Percentiles rank a stretch among this genome's conserved stretches.
These are phyloP conservation scores for Centrocercus urophasianus DNA, from an alignment of 2,113 vertebrate species.

Conservation along the genomic window DNA sequence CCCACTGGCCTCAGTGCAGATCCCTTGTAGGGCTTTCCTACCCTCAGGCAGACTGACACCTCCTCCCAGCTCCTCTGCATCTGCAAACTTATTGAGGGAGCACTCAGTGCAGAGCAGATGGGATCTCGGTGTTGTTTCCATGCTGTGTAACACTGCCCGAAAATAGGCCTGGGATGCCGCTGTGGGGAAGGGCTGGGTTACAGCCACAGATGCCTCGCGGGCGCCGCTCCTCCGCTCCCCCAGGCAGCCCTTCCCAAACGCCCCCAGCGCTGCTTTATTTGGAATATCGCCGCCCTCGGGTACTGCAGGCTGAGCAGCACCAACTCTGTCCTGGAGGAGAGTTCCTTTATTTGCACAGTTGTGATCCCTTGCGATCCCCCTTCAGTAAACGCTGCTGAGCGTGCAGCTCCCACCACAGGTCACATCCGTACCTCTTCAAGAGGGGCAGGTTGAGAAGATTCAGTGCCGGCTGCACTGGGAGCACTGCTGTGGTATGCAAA, in stretches of 20 bases:
- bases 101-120: neutral
- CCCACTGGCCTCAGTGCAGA: too few species aligned
- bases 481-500: accelerated
- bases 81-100: neutral
- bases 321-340: neutral
- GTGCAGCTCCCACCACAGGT: neutral
- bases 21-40: too few species aligned
- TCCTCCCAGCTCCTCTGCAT: neutral
- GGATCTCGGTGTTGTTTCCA: accelerated
- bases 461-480: accelerated
- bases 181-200: neutral
- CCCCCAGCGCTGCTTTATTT: neutral
- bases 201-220: neutral
- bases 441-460: neutral
- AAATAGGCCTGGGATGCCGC: neutral
- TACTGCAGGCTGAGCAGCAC: neutral
- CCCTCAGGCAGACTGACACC: too few species aligned
- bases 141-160: neutral
- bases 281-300: neutral
- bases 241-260: neutral
- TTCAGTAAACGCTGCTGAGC: neutral
- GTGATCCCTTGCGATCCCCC: neutral
- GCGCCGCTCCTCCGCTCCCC: neutral
- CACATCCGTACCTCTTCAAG: neutral
- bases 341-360: neutral